These are phyloP conservation scores for Carassius gibelio DNA, from an alignment of 2,113 vertebrate genomes.

Conservation along the genomic window DNA sequence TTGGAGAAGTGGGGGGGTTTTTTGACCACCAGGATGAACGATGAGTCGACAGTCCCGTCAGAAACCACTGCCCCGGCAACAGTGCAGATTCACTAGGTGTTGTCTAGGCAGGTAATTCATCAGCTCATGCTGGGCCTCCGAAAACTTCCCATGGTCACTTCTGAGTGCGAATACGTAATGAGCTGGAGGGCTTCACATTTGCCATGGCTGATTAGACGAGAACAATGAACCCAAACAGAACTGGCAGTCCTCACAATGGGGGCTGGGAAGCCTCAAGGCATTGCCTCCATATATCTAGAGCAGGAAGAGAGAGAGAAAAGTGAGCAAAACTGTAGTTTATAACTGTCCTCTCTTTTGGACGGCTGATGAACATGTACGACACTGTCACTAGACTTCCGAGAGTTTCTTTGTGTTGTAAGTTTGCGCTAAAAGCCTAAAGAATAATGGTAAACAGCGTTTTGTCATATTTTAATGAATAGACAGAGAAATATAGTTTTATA, in stretches of 20 bases:
- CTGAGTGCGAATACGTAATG: slow-evolving; percentile 81
- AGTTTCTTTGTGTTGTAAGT: neutral
- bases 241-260: slow-evolving; percentile 78
- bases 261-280: slow-evolving; percentile 84
- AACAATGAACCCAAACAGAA: slow-evolving; percentile 91
- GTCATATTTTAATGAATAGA: neutral
- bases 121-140: slow-evolving; percentile 68
- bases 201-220: slow-evolving; percentile 86
- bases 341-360: neutral
- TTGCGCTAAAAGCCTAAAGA: neutral
- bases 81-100: slow-evolving; percentile 33
- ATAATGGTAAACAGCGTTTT: neutral
- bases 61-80: slow-evolving; percentile 23
- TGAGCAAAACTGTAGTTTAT: slow-evolving; percentile 2
- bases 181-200: slow-evolving; percentile 84
- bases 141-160: slow-evolving; percentile 86
- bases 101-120: slow-evolving; percentile 75
- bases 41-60: slow-evolving; percentile 27
- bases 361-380: neutral
- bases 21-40: slow-evolving; percentile 21
- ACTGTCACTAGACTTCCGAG: slow-evolving; percentile 13
- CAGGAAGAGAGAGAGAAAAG: slow-evolving; percentile 45
- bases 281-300: slow-evolving; percentile 77
- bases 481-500: neutral
- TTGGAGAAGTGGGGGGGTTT: slow-evolving; percentile 13